Evolutionary conservation across 2,888 invertebrate species (phyloP).

Genomic region (Napeogenes sylphis): DNA sequence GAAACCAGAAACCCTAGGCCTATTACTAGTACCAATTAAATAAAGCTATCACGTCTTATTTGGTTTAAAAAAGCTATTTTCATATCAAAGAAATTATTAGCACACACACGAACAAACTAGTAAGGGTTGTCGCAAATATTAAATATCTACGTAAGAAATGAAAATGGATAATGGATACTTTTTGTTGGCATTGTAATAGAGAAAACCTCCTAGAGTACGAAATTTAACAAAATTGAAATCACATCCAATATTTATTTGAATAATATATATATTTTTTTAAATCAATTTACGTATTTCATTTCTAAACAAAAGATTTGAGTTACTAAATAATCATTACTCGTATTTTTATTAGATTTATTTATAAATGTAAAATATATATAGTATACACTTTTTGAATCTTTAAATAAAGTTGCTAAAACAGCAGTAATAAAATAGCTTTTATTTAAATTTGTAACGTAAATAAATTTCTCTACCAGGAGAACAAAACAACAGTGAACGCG

Average conservation of each 20-base stretch:
- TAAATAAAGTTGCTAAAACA: background rate
- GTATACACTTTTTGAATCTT: background rate
- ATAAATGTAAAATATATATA: no score
- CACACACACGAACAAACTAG: constrained; percentile 12
- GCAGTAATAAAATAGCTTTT: constrained; percentile 4
- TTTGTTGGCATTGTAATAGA: constrained; percentile 5
- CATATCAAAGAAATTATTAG: background rate
- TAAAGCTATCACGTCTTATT: background rate
- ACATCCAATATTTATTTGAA: no score
- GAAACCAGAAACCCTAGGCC: no score
- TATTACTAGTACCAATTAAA: no score
- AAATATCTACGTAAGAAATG: constrained; percentile 14
- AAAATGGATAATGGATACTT: background rate
- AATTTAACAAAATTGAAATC: no score
- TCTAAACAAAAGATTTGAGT: no score
- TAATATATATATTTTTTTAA: no score
- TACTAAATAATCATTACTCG: background rate
- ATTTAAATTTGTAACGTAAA: constrained; percentile 20
- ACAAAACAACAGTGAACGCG: constrained; percentile 24
- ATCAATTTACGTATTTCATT: no score
- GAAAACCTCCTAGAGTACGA: no score
- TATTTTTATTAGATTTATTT: no score
- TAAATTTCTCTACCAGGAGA: constrained; percentile 17
- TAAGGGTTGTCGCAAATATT: constrained; percentile 17
- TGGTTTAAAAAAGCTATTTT: background rate